phyloP scores from a whole-genome alignment of 2,113 vertebrate species.

The Nyctibius bracteatus region DNA sequence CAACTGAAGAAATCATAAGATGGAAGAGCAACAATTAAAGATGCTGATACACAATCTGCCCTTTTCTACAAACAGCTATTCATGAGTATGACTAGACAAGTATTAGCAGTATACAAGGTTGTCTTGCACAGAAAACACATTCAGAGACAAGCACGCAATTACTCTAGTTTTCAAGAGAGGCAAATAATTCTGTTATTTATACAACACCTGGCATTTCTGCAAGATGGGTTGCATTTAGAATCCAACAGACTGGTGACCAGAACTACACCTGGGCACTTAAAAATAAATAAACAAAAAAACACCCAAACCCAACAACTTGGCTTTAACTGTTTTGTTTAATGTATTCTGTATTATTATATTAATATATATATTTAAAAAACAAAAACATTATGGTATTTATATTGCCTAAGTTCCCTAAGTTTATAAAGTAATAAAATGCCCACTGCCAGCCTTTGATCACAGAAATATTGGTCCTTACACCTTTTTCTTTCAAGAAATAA shows the following conservation, averaged over 20 bases:
- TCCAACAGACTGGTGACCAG: background rate
- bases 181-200: background rate
- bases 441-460: background rate
- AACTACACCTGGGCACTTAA: background rate
- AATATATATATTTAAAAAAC: background rate
- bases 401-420: background rate
- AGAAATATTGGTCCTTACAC: background rate
- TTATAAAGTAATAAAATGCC: background rate
- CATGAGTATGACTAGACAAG: background rate
- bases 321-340: background rate
- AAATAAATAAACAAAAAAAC: background rate
- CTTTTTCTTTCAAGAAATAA: background rate
- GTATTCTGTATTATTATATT: background rate
- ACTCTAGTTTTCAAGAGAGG: background rate
- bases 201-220: background rate
- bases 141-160: background rate
- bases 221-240: background rate
- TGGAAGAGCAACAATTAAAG: background rate
- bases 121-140: background rate
- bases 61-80: background rate
- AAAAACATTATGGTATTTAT: background rate
- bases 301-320: rapidly evolving
- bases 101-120: background rate
- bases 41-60: background rate
- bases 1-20: background rate